Evolutionary conservation across 1,140 invertebrate species (phyloP), one percentile per base, ranked within the genome.

Genomic region (Cydia strobilella): DNA sequence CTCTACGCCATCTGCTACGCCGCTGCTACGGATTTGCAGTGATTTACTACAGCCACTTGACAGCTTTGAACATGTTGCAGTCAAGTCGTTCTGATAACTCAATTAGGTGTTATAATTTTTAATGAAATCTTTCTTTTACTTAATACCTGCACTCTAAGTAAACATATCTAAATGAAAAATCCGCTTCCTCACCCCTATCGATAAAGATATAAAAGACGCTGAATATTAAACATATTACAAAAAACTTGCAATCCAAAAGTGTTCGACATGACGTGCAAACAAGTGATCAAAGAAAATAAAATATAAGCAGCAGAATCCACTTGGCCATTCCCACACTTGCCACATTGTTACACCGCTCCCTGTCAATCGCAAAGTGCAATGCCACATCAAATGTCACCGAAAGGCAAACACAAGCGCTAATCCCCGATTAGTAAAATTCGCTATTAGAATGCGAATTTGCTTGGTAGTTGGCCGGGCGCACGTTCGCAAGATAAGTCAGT

Each of bases 401-500:
- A 69, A 69, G 65, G 65, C 27, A 69, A 69, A 69, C 65, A 69
- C 65, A 7, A 31, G 76, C 82, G 80, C 79, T 84, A 83, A 79
- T 75, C 73, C 77, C 75, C 74, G 76, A 83, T 83, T 81, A 83
- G 87, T 83, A 86, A 84, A 89, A 89, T 90, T 90, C 79, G 87
- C 85, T 80, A 86, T 91, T 92, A 91, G 90, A 90, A 90, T 90
- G 88, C 88, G 88, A 88, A 90, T 92, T 91, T 88, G 90, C 90
- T 69, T 69, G 20, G 89, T 89, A 84, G 87, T 66, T 35, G 65
- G 27, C 65, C 54, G 54, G 86, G 83, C 85, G 89, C 90, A 90
- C 89, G 89, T 91, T 91, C 83, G 86, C 83, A 86, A 92, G 89
- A 91, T 91, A 92, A 92, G 89, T 92, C 88, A 92, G 90, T 92